Evolutionary conservation across 2,113 vertebrate genomes (phyloP), one percentile per base, ranked within the genome.

Genomic region (Oceanites oceanicus): DNA sequence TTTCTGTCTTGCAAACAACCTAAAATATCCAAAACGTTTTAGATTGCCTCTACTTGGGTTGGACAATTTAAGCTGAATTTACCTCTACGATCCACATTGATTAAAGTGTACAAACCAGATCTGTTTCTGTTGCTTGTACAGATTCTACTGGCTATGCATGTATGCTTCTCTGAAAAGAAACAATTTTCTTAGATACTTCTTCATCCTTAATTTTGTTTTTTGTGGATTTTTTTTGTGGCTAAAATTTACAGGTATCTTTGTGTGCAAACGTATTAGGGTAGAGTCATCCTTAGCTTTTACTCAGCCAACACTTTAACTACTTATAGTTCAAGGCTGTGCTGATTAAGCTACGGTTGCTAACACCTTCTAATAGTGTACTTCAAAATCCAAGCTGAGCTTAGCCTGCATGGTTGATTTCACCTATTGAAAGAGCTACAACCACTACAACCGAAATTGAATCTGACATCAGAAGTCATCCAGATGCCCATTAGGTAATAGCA

Each of bases 71-170:
- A 81, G n/a, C 10, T 23, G 27, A 52, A 38, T 79, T 82, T 88
- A 32, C 8, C 16, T 74, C 19, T 88, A 29, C 77, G 55, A 49
- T 50, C 20, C 42, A 7, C 34, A 7, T 5, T 16, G 30, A 70
- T 32, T 55, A 23, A 67, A 52, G 20, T 3, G 7, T 25, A n/a
- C 14, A 78, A 42, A 62, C 15, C 15, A 27, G 23, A 6, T 6
- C 3, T 42, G 14, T 49, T 70, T 36, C 52, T 90, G 25, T 79
- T 63, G 45, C 38, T 84, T 32, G 3, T 32, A 55, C 26, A 81
- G 65, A 15, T 32, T n/a, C 14, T 21, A 2, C 23, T 75, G 56
- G 17, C 61, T 72, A 8, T 1, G 2, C 0, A 0, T 18, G 17
- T 47, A 1, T 55, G 29, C 26, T 38, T 78, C 55, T 63, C 65